Evolutionary conservation across 1,140 invertebrate genomes (phyloP), one percentile per base, ranked within the genome.

Genomic region (Halictus rubicundus): DNA sequence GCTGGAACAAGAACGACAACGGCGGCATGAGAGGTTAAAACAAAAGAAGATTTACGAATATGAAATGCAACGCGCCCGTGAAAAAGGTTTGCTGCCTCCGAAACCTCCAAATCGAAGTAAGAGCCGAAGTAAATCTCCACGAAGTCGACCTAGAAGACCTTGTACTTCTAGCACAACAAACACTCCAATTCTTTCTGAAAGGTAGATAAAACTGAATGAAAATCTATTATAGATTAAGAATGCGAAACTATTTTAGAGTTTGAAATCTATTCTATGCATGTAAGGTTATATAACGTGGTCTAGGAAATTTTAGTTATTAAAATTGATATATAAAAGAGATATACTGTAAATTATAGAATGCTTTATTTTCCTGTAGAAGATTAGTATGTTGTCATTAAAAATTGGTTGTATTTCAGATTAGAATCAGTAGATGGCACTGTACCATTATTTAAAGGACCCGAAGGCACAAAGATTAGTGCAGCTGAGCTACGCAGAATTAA

Each of bases 401-500:
- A 32, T 32, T 32, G 1, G 49, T 52, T 71, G 19, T 39, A 46
- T 52, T 82, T 60, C 32, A 88, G 88, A 80, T 81, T 81, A 59
- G 82, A 88, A 25, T 68, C 80, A 54, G 46, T 79, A 42, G 81
- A 68, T 57, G 83, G 77, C 5, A 76, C 65, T 73, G 49, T 54
- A 52, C 65, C 80, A 21, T 63, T 88, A 42, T 90, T 89, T 32
- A 85, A 85, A 75, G 87, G 88, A 60, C 83, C 84, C 3, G 81
- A 88, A 27, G 84, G 76, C 14, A 70, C 64, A 59, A 68, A 83
- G 39, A 78, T 89, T 75, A 79, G 74, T 64, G 19, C 65, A 23
- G 57, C 27, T 12, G 88, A 89, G 49, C 39, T 90, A 14, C 83
- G 79, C 32, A 76, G 68, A 60, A 90, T 90, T 25, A 87, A 88